Percentiles rank a stretch among this genome's conserved stretches.
Conservation (phyloP, 92 coral and sea anemone species). For the Umimayanthus chanpuru region DNA sequence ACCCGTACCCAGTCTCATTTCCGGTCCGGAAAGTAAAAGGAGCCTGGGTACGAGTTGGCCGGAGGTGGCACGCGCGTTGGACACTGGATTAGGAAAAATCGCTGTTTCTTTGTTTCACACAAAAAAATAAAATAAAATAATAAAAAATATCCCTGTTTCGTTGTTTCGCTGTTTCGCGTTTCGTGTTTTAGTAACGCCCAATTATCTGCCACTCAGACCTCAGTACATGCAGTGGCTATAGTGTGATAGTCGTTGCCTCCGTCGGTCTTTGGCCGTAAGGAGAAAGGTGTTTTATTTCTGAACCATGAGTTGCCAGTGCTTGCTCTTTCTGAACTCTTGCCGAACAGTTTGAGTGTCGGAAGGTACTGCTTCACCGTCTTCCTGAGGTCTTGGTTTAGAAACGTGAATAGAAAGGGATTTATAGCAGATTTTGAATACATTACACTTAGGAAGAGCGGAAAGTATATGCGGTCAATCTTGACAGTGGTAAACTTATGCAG, state of each 20-base stretch:
- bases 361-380: slow-evolving; percentile 55
- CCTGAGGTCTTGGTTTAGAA: slow-evolving; percentile 83
- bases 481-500: slow-evolving; percentile 77
- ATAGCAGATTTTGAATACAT: slow-evolving; percentile 95
- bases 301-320: not conserved
- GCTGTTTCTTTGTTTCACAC: no score
- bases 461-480: slow-evolving; percentile 66
- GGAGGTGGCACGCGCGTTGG: no score
- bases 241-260: not conserved
- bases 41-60: no score
- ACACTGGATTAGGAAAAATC: no score
- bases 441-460: slow-evolving; percentile 75
- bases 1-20: no score
- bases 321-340: not conserved
- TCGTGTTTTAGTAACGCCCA: no score
- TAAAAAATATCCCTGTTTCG: no score
- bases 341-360: not conserved
- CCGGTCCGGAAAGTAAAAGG: no score
- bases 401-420: slow-evolving; percentile 80
- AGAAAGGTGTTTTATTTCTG: not conserved
- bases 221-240: not conserved
- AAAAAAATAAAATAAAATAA: no score
- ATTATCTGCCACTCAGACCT: slow-evolving; percentile 15
- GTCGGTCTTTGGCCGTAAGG: not conserved
- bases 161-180: no score